Percentiles rank a stretch among this genome's conserved stretches.
Conservation (phyloP, 2,797 vertebrate species). For the Botia kubotai region DNA sequence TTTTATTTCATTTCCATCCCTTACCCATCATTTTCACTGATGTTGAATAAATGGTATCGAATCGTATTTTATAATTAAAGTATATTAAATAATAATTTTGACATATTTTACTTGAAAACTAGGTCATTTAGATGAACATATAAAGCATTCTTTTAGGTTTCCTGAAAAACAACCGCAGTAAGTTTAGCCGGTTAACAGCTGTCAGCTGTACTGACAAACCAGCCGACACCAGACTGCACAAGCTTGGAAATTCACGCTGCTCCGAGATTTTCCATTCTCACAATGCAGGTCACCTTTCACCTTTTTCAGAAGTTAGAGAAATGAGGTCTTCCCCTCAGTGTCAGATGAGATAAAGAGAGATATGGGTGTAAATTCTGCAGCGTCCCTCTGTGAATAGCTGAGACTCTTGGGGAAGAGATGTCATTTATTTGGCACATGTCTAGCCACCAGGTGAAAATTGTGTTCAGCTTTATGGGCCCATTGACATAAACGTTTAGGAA, state of each 20-base stretch:
- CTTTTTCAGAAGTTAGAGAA: conserved; percentile 50
- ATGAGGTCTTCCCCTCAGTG: conserved; percentile 29
- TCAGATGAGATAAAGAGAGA: conserved; percentile 44
- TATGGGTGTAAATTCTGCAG: conserved; percentile 53
- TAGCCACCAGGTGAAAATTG: conserved; percentile 58
- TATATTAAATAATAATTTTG: too few species aligned
- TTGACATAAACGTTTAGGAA: conserved; percentile 26
- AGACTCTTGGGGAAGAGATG: conserved; percentile 52
- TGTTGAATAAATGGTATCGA: too few species aligned
- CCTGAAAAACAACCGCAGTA: background rate
- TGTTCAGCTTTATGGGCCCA: conserved; percentile 36
- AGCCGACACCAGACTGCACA: background rate
- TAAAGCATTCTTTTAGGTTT: background rate
- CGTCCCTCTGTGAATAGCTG: conserved; percentile 57
- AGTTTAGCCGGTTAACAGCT: background rate
- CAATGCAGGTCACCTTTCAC: conserved; percentile 44
- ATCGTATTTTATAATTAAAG: too few species aligned
- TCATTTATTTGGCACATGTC: conserved; percentile 36
- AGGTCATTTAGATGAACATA: background rate
- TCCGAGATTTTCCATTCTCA: conserved; percentile 14
- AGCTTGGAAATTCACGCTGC: background rate
- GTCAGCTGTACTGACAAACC: background rate
- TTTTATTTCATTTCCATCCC: too few species aligned
- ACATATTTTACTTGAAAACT: background rate
- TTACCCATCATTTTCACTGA: too few species aligned